These are phyloP conservation scores for Leucophenga montana DNA, from an alignment of 2,888 invertebrate species.

Conservation along the genomic window DNA sequence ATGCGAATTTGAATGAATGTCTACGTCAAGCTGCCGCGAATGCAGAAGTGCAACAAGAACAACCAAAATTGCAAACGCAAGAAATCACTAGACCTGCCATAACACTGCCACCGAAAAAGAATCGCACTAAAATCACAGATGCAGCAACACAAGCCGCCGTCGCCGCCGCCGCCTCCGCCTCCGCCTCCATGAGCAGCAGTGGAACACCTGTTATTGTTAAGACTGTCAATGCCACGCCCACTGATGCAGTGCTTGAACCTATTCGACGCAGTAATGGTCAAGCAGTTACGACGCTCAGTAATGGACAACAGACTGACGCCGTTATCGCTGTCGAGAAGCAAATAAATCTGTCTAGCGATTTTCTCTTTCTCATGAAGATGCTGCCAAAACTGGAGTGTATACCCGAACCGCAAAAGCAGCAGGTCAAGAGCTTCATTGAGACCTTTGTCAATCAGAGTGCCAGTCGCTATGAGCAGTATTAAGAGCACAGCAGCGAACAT, in stretches of 20 bases:
- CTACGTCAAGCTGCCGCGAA: too few relatives aligned
- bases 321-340: conserved; percentile 52
- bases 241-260: conserved; percentile 4
- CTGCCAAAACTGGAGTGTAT: conserved; percentile 68
- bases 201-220: conserved; percentile 48
- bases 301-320: not conserved
- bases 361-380: conserved; percentile 71
- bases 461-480: conserved; percentile 48
- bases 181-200: conserved; percentile 29
- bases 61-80: conserved; percentile 7
- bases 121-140: conserved; percentile 58
- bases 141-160: conserved; percentile 46
- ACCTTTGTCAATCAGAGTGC: conserved; percentile 66
- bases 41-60: conserved; percentile 27
- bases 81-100: conserved; percentile 43
- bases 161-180: conserved; percentile 48
- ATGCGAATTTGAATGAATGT: too few relatives aligned
- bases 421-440: conserved; percentile 70
- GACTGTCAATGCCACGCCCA: not conserved
- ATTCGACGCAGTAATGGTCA: not conserved
- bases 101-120: conserved; percentile 69
- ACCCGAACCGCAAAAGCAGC: conserved; percentile 67
- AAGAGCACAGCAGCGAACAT: not conserved
- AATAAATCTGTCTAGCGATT: conserved; percentile 69
- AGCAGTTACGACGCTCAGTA: not conserved